Conservation (phyloP, 2,113 vertebrate genomes). For the Eubucco bourcierii region DNA sequence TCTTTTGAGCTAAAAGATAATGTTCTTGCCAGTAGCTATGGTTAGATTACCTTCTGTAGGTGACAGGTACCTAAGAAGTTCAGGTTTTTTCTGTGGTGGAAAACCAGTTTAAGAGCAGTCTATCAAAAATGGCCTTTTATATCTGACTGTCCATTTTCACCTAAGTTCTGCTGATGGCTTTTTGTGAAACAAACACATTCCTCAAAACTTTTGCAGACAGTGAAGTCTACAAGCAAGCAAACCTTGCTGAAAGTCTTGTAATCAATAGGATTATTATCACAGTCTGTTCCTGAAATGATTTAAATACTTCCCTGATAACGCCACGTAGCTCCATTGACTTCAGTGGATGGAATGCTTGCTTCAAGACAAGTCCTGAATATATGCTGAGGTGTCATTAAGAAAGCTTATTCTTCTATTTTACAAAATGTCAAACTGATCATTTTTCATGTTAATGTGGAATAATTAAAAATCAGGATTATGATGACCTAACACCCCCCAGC, state of each 20-base stretch:
- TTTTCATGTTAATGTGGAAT: not conserved
- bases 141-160: not conserved
- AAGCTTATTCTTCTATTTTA: not conserved
- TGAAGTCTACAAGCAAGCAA: not conserved
- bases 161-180: not conserved
- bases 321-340: not conserved
- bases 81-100: not conserved
- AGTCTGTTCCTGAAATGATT: not conserved
- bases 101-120: not conserved
- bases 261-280: not conserved
- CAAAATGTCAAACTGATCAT: not conserved
- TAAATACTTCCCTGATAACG: no score
- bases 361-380: not conserved
- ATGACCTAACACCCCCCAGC: not conserved
- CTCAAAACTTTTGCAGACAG: not conserved
- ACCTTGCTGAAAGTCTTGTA: not conserved
- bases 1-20: not conserved
- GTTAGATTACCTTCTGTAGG: not conserved
- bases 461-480: not conserved
- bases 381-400: not conserved
- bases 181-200: not conserved
- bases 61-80: not conserved
- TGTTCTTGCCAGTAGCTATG: not conserved
- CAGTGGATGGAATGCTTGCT: not conserved
- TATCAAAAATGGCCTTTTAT: not conserved